Evolutionary conservation across 2,113 vertebrate species (phyloP), one percentile per base, ranked within the genome.

Genomic region (Sminthopsis crassicaudata): DNA sequence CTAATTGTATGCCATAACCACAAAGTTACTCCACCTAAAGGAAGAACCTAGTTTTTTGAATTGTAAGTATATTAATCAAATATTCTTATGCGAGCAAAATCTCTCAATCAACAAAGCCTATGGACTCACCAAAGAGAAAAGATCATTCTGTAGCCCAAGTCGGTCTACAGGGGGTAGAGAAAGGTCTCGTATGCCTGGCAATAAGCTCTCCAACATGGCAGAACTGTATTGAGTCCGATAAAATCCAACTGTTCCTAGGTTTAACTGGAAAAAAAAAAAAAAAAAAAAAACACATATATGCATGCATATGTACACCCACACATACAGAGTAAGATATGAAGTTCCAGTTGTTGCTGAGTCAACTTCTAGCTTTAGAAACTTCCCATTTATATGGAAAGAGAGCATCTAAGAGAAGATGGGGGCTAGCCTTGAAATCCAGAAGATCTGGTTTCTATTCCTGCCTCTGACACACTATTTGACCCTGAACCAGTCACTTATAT

Each of bases 241-340:
- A 97, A 99, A 99, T n/a, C 99, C 99, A 92, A 99, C 99, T 0
- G 99, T 99, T 92, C 99, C 99, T 24, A 99, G 99, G 97, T 99
- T 99, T 95, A 99, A 98, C 99, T 99, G 98, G n/a, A 98, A 98
- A 95, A 95, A 84, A 22, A 84, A 84, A 84, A 84, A 16, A 84
- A 84, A 84, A 76, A n/a, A 76, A 76, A n/a, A 76, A 7, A 84
- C n/a, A 84, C 7, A 42, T 7, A 36, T 12, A 67, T 36, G 30
- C 57, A 42, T n/a, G 30, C 14, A 51, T 50, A n/a, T 46, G 8
- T 36, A 36, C 8, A 42, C 7, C 22, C 14, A 76, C 14, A n/a
- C 42, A 84, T 8, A 23, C 16, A 84, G 60, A 76, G 3, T 76
- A 76, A n/a, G 14, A 19, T 76, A 76, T 19, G n/a, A 76, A 76